Percentiles rank a stretch among this genome's conserved stretches.
These are phyloP conservation scores for Vulpes vulpes DNA, from an alignment of 2,113 vertebrate genomes.

Conservation along the genomic window DNA sequence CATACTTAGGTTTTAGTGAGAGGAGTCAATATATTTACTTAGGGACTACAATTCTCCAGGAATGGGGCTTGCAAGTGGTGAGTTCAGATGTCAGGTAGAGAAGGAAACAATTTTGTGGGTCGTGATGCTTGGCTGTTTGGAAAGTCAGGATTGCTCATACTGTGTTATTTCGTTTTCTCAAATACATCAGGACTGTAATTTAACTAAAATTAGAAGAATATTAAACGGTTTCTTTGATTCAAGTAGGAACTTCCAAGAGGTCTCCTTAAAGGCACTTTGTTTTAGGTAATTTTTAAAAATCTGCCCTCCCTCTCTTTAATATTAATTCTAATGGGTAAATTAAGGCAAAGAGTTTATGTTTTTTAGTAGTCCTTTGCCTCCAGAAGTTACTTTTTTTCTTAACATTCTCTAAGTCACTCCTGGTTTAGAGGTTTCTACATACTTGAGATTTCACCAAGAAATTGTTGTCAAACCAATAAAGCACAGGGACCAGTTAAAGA, in stretches of 20 bases:
- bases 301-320: neutral
- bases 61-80: neutral
- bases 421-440: conserved; percentile 30
- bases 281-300: conserved; percentile 11
- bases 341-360: neutral
- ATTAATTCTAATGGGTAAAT: neutral
- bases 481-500: neutral
- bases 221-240: conserved; percentile 50
- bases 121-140: neutral
- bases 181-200: conserved; percentile 14
- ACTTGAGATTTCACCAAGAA: conserved; percentile 48
- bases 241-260: neutral
- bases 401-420: neutral
- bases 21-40: conserved; percentile 31
- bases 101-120: conserved; percentile 51
- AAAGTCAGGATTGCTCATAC: conserved; percentile 46
- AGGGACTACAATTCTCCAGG: conserved; percentile 50
- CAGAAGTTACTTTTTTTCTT: conserved; percentile 25
- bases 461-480: conserved; percentile 15
- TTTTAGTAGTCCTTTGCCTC: conserved; percentile 12
- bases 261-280: neutral
- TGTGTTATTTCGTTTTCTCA: conserved; percentile 48
- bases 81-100: conserved; percentile 45
- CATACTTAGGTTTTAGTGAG: neutral
- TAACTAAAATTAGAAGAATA: neutral